Evolutionary conservation across 2,888 invertebrate species (phyloP).

Genomic region (Noctua janthina): DNA sequence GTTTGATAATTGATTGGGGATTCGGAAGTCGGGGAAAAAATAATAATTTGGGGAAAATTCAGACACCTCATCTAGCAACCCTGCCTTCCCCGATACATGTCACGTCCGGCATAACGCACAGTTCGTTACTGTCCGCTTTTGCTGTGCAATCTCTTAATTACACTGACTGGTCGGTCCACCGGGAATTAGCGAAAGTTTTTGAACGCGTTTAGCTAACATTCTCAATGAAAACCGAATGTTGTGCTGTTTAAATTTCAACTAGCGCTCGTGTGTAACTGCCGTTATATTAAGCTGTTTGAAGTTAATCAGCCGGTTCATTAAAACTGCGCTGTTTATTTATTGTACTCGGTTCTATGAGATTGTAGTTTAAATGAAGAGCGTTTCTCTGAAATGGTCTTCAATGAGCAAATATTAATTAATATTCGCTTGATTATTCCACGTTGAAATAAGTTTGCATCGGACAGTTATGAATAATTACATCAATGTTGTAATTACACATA

Average conservation of each 20-base stretch:
- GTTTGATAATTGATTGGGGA: neutral
- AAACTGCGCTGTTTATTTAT: conserved; percentile 34
- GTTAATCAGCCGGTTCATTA: conserved; percentile 22
- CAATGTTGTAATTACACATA: neutral
- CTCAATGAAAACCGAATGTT: conserved; percentile 44
- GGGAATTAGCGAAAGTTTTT: conserved; percentile 58
- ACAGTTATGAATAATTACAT: conserved; percentile 1
- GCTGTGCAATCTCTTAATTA: conserved; percentile 75
- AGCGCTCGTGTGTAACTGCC: conserved; percentile 14
- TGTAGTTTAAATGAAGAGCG: conserved; percentile 6
- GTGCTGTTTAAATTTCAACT: conserved; percentile 20
- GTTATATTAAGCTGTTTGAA: conserved; percentile 34
- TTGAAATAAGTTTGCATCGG: neutral
- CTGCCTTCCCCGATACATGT: conserved; percentile 48
- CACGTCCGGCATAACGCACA: conserved; percentile 72
- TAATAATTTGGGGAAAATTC: neutral
- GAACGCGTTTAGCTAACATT: conserved; percentile 36
- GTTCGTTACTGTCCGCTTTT: conserved; percentile 72
- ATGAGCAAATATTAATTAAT: conserved; percentile 8
- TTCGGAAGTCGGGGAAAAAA: neutral
- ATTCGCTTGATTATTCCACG: conserved; percentile 14
- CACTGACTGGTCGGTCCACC: conserved; percentile 57
- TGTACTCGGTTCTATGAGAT: conserved; percentile 4
- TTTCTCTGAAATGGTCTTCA: neutral
- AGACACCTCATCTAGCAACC: neutral